Evolutionary conservation across 2,113 vertebrate species (phyloP), one percentile per base, ranked within the genome.

Genomic region (Colinus virginianus): DNA sequence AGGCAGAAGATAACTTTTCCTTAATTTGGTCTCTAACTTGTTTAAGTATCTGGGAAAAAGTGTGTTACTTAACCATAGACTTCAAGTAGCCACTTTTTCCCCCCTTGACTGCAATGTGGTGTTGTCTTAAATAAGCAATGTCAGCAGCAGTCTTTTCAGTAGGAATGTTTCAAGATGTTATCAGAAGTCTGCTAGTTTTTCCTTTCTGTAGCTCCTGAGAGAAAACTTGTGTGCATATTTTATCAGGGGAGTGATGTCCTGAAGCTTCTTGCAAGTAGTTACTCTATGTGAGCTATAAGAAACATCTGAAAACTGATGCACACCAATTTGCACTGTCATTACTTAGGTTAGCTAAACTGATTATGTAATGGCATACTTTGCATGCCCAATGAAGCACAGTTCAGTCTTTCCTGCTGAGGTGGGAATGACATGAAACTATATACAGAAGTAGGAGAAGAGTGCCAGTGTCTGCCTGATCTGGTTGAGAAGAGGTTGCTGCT

Each of bases 251-350:
- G 62, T 10, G 5, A 9, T 22, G 13, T 70, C 76, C 62, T 69
- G 20, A 88, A 86, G 55, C 59, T 90, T 84, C 43, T 22, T 72
- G n/a, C 81, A 88, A 71, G 40, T 21, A 15, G 40, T 84, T 84
- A 63, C 42, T 56, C 18, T 48, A 42, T 43, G 25, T 3, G 3
- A 86, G 21, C 40, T 78, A 51, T 46, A 15, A 72, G 72, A 63
- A 40, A 1, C 3, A 45, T 8, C n/a, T 16, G 14, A 46, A 40
- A 75, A 66, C 5, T 42, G 18, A 18, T 48, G 36, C 0, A 1
- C 36, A 59, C 26, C 18, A 42, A 23, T 56, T 85, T 21, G 64
- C 75, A 78, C 82, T 83, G 43, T 40, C 82, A 67, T 25, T 20
- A 15, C 72, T 92, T 67, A 59, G 26, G 4, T 75, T 43, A 68